These are phyloP conservation scores for Pollenia amentaria DNA, from an alignment of 2,888 invertebrate species.

Conservation along the genomic window DNA sequence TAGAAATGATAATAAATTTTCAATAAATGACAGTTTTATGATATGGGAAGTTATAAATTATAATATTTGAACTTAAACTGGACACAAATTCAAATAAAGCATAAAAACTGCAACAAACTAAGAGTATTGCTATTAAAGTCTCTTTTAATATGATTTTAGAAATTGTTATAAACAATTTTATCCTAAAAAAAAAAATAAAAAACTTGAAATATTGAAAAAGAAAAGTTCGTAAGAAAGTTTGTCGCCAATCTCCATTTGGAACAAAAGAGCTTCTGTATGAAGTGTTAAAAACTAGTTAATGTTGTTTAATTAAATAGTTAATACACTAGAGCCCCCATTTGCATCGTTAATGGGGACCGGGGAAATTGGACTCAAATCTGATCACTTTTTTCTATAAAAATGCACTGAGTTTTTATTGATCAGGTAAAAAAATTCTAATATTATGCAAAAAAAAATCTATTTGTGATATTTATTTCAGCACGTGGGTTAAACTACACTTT, in stretches of 20 bases:
- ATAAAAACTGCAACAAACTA: slow-evolving; percentile 43
- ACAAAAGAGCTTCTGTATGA: too few species aligned
- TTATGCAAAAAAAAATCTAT: too few species aligned
- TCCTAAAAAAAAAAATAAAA: neutral
- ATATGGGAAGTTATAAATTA: slow-evolving; percentile 73
- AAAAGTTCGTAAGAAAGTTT: neutral
- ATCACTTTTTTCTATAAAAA: too few species aligned
- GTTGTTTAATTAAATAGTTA: too few species aligned
- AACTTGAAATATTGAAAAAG: neutral
- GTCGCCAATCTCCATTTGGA: neutral
- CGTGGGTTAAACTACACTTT: too few species aligned
- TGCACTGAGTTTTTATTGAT: too few species aligned
- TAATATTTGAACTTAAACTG: slow-evolving; percentile 27
- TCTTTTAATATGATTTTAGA: neutral
- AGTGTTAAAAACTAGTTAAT: too few species aligned
- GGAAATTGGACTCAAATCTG: too few species aligned
- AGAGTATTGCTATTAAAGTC: slow-evolving; percentile 5
- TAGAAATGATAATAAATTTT: slow-evolving; percentile 68
- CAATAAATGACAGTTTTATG: slow-evolving; percentile 72
- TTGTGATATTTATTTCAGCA: too few species aligned
- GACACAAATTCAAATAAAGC: slow-evolving; percentile 26
- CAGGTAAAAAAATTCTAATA: too few species aligned
- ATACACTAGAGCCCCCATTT: too few species aligned
- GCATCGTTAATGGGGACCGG: too few species aligned
- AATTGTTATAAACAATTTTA: neutral